Evolutionary conservation across 2,888 invertebrate species (phyloP).

Genomic region (Geotrupes spiniger): DNA sequence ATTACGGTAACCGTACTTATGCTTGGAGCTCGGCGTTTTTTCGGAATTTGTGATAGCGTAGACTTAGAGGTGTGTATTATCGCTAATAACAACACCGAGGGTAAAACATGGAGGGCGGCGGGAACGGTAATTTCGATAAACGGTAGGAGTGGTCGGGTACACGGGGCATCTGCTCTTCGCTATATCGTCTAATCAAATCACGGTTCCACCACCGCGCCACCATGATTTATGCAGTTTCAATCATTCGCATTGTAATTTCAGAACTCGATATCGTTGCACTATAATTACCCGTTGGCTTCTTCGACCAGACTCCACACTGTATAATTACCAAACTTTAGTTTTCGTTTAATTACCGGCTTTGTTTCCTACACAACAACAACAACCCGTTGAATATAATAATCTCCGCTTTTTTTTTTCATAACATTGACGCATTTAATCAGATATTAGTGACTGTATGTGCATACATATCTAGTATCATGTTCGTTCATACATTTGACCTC

Average conservation of each 20-base stretch:
- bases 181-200: slow-evolving; percentile 24
- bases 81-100: slow-evolving; percentile 6
- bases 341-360: slow-evolving; percentile 23
- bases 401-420: slow-evolving; percentile 5
- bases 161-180: slow-evolving; percentile 16
- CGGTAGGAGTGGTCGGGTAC: slow-evolving; percentile 31
- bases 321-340: slow-evolving; percentile 23
- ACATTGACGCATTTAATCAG: slow-evolving; percentile 4
- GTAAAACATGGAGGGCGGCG: slow-evolving; percentile 10
- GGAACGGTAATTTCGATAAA: slow-evolving; percentile 35
- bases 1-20: neutral
- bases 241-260: slow-evolving; percentile 32
- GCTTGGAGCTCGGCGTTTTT: neutral
- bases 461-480: neutral
- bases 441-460: neutral
- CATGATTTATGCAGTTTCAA: slow-evolving; percentile 32
- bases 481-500: neutral
- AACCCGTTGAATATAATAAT: slow-evolving; percentile 21
- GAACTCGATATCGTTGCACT: slow-evolving; percentile 21
- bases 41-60: too few relatives aligned
- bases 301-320: slow-evolving; percentile 16
- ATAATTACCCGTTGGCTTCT: slow-evolving; percentile 20
- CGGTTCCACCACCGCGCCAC: slow-evolving; percentile 15
- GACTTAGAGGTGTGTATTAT: neutral
- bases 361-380: slow-evolving; percentile 16